Evolutionary conservation across 2,888 invertebrate genomes (phyloP), one percentile per base, ranked within the genome.

Genomic region (Spilosoma lubricipeda): DNA sequence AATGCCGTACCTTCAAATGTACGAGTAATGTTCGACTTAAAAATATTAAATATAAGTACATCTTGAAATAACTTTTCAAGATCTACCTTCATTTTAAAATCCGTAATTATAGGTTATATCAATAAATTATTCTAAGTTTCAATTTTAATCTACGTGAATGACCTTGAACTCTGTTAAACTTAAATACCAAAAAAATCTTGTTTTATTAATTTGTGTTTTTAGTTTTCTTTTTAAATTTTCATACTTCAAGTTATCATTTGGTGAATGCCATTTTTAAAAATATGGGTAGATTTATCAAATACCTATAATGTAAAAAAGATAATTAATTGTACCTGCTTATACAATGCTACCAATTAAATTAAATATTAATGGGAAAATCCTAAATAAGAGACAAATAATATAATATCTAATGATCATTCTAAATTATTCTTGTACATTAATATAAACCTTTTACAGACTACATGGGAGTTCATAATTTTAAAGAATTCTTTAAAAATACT

Each of bases 31-130:
- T 30, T n/a, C 30, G 42, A 30, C 30, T 15, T 45, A 70, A n/a
- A 45, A 56, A 27, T 56, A 63, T 63, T 18, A 42, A 42, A 39
- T 42, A 42, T 13, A 42, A 42, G 42, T 39, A 27, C 23, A 42
- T 23, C 27, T 20, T 9, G 20, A 39, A 18, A 56, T 56, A n/a
- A 30, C 23, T 36, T 63, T 59, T 4, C 3, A 42, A 67, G 78
- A 80, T 77, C 72, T 81, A 80, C 79, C 82, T 77, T 36, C 79
- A 74, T 64, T 59, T 15, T 70, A 74, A 73, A 67, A 64, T 76
- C 1, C 33, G 42, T 1, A 65, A 63, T 72, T 75, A 11, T 64
- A 79, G 76, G 82, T 79, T 81, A 79, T 45, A 71, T 75, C 36
- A 18, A 0, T 72, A 63, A n/a, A 52, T 65, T 68, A 33, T 59